Evolutionary conservation across 1,140 invertebrate species (phyloP).

Genomic region (Nephotettix cincticeps): DNA sequence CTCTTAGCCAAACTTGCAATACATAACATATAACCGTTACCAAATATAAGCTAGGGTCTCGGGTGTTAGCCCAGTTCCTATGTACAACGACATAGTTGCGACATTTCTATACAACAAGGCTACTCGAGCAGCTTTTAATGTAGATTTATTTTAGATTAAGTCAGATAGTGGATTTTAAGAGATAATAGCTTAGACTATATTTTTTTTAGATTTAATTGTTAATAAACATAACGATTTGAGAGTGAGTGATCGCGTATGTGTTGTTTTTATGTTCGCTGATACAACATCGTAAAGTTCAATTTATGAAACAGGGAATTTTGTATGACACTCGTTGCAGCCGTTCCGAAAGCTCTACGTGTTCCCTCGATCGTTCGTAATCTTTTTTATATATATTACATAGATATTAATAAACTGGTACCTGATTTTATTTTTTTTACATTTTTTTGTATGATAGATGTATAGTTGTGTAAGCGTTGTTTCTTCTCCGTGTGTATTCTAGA

Average conservation of each 20-base stretch:
- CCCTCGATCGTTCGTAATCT: slow-evolving; percentile 8
- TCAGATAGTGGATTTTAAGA: slow-evolving; percentile 21
- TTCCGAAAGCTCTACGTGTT: slow-evolving; percentile 8
- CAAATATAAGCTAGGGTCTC: neutral
- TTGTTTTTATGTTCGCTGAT: slow-evolving; percentile 10
- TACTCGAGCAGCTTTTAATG: slow-evolving; percentile 12
- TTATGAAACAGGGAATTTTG: slow-evolving; percentile 27
- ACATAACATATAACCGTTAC: slow-evolving; percentile 1
- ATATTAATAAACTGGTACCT: slow-evolving; percentile 27
- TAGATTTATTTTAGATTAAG: slow-evolving; percentile 24
- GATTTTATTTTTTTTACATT: slow-evolving; percentile 26
- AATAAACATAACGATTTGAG: slow-evolving; percentile 7
- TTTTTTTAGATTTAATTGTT: slow-evolving; percentile 20
- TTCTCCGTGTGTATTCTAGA: slow-evolving; percentile 4
- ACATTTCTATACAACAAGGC: no score
- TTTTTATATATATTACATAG: slow-evolving; percentile 28
- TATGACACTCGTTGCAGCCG: slow-evolving; percentile 1
- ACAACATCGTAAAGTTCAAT: neutral
- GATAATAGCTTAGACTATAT: slow-evolving; percentile 24
- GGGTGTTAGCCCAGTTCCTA: neutral
- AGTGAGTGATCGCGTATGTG: slow-evolving; percentile 6
- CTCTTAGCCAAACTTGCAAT: slow-evolving; percentile 6
- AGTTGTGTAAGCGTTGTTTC: slow-evolving; percentile 6
- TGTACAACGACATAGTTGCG: neutral
- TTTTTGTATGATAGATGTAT: slow-evolving; percentile 27